Evolutionary conservation across 2,797 vertebrate species (phyloP).

Genomic region (Pseudopleuronectes americanus): DNA sequence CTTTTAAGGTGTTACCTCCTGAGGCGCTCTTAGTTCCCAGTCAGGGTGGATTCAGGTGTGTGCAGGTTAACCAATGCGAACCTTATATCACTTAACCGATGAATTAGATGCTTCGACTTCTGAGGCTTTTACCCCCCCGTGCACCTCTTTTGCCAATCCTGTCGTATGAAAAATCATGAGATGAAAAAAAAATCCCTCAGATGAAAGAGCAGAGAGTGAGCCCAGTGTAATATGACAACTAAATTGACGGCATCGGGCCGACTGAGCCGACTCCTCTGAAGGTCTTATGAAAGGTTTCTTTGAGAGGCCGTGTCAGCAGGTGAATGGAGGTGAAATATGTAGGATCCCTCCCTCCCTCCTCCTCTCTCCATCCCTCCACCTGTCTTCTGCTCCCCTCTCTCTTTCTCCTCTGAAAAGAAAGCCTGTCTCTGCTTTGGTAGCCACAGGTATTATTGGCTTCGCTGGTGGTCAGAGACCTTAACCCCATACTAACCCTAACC

Average conservation of each 20-base stretch:
- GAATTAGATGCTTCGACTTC: slow-evolving; percentile 60
- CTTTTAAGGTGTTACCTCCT: slow-evolving; percentile 51
- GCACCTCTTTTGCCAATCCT: slow-evolving; percentile 61
- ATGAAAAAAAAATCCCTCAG: slow-evolving; percentile 64
- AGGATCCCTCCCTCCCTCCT: slow-evolving; percentile 19
- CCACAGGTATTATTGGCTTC: slow-evolving; percentile 49
- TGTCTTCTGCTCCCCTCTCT: slow-evolving; percentile 39
- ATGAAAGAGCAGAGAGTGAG: slow-evolving; percentile 74
- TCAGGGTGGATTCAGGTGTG: slow-evolving; percentile 44
- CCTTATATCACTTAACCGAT: slow-evolving; percentile 70
- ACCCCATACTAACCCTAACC: not conserved
- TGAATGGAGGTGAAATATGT: slow-evolving; percentile 77
- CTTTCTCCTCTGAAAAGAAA: slow-evolving; percentile 54
- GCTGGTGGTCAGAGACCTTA: slow-evolving; percentile 45
- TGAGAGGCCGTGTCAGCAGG: slow-evolving; percentile 78
- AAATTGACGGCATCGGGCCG: slow-evolving; percentile 69
- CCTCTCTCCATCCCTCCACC: slow-evolving; percentile 35
- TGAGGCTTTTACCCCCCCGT: slow-evolving; percentile 41
- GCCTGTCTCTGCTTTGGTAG: slow-evolving; percentile 47
- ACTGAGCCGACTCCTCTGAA: slow-evolving; percentile 70
- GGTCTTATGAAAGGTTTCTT: slow-evolving; percentile 80
- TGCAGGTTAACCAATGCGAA: slow-evolving; percentile 56
- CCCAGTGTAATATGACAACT: slow-evolving; percentile 72
- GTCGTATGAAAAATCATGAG: slow-evolving; percentile 68
- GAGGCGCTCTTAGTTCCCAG: slow-evolving; percentile 26